Conservation (phyloP, 2,888 invertebrate species). For the Dryobotodes eremita region DNA sequence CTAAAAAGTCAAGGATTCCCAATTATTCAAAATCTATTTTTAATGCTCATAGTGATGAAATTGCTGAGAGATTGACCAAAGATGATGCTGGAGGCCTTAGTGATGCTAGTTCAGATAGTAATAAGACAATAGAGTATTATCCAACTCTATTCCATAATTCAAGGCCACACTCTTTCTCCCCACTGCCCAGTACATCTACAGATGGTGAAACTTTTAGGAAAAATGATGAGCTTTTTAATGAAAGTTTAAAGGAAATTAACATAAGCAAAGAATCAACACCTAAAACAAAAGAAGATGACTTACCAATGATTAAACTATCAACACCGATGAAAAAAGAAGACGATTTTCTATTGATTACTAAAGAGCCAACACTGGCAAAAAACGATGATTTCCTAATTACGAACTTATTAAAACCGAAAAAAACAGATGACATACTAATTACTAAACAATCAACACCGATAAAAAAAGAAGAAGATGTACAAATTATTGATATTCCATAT, state of each 20-base stretch:
- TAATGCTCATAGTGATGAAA: conserved; percentile 72
- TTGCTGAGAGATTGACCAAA: conserved; percentile 51
- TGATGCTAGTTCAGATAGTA: conserved; percentile 69
- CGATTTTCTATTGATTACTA: too few relatives aligned
- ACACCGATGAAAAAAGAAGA: not conserved
- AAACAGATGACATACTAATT: not conserved
- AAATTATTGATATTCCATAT: conserved; percentile 66
- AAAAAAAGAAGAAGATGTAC: conserved; percentile 20
- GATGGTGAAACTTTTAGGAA: conserved; percentile 71
- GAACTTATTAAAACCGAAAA: not conserved
- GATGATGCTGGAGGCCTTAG: conserved; percentile 53
- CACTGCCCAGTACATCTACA: conserved; percentile 79
- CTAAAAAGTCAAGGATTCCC: conserved; percentile 59
- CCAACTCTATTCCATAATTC: conserved; percentile 9
- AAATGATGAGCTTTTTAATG: conserved; percentile 76
- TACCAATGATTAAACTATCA: conserved; percentile 1
- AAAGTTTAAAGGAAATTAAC: conserved; percentile 64
- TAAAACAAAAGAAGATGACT: not conserved
- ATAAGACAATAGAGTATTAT: conserved; percentile 68
- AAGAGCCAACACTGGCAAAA: not conserved
- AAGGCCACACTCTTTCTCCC: conserved; percentile 69
- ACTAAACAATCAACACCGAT: not conserved
- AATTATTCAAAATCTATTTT: conserved; percentile 71
- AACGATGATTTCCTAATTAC: not conserved
- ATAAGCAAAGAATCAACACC: not conserved